These are phyloP conservation scores for Hirtodrosophila trivittata DNA, from an alignment of 2,888 invertebrate genomes.

Conservation along the genomic window DNA sequence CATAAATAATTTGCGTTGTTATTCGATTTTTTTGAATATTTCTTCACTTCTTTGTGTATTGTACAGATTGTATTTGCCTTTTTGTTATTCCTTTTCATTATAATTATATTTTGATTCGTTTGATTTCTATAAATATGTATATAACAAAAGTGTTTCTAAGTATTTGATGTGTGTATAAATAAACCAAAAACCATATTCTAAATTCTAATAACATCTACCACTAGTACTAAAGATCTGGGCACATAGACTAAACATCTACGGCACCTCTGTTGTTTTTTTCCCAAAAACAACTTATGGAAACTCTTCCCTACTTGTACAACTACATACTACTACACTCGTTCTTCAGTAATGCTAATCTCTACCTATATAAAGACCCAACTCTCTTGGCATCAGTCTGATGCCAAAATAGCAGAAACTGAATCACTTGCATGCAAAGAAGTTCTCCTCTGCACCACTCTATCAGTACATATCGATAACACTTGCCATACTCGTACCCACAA, in stretches of 20 bases:
- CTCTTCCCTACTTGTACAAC: background rate
- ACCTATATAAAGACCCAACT: too few species aligned
- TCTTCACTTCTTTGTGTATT: constrained; percentile 59
- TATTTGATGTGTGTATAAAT: constrained; percentile 59
- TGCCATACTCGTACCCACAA: constrained; percentile 24
- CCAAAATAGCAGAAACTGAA: constrained; percentile 7
- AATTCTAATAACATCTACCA: background rate
- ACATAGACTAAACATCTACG: constrained; percentile 41
- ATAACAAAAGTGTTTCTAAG: constrained; percentile 39
- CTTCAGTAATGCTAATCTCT: too few species aligned
- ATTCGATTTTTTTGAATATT: constrained; percentile 23
- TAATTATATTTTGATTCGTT: constrained; percentile 32
- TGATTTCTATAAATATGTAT: constrained; percentile 46
- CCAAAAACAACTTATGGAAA: constrained; percentile 13
- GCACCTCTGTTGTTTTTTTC: constrained; percentile 41
- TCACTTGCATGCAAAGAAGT: constrained; percentile 56
- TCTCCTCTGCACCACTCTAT: constrained; percentile 45
- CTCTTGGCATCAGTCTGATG: constrained; percentile 16
- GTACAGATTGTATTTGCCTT: constrained; percentile 46
- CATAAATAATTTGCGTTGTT: constrained; percentile 32
- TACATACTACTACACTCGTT: too few species aligned
- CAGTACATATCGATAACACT: constrained; percentile 36
- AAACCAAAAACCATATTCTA: background rate
- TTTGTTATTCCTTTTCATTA: constrained; percentile 22
- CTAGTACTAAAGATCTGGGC: constrained; percentile 30